These are phyloP conservation scores for Acipenser ruthenus DNA, from an alignment of 2,797 vertebrate species.

Conservation along the genomic window DNA sequence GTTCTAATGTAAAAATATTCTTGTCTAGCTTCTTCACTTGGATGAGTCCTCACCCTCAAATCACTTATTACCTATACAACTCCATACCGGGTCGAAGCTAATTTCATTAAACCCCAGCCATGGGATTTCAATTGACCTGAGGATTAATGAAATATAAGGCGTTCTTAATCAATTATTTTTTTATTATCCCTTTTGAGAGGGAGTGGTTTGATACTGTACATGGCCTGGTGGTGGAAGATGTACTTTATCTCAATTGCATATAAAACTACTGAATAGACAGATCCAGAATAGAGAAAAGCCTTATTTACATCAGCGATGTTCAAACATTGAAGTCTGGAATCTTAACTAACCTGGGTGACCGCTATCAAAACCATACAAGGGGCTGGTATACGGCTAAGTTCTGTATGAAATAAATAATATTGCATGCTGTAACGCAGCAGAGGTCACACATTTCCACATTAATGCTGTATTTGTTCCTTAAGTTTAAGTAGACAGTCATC, in stretches of 20 bases:
- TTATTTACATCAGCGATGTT: neutral
- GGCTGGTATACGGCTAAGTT: too few relatives aligned
- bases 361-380: too few relatives aligned
- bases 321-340: neutral
- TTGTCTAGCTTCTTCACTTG: neutral
- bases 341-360: too few relatives aligned
- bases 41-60: neutral
- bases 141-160: neutral
- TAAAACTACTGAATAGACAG: neutral
- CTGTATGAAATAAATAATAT: too few relatives aligned
- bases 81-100: too few relatives aligned
- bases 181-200: neutral
- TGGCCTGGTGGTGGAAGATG: neutral
- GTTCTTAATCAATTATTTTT: neutral
- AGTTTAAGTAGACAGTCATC: neutral
- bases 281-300: neutral
- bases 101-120: too few relatives aligned
- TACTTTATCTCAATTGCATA: neutral
- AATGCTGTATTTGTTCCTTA: neutral
- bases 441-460: neutral
- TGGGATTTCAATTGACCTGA: neutral
- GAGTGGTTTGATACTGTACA: too few relatives aligned
- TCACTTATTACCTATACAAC: neutral
- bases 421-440: neutral
- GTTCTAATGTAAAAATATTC: neutral